Evolutionary conservation across 2,797 vertebrate genomes (phyloP), one percentile per base, ranked within the genome.

Genomic region (Psittacula derbiana): DNA sequence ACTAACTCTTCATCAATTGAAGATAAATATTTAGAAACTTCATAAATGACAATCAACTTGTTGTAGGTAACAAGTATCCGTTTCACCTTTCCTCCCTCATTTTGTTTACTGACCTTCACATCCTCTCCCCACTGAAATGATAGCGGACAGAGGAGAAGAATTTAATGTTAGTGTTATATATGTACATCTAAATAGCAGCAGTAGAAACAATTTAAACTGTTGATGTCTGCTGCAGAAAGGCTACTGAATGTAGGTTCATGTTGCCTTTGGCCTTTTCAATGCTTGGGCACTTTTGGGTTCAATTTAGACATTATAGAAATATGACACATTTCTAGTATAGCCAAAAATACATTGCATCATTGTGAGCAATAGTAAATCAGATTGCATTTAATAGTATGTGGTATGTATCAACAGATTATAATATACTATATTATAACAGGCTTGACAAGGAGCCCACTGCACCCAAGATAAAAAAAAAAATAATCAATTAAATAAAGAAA

Each of bases 1-100:
- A 92, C 94, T 93, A 95, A 95, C 93, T 96, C 95, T 96, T 96
- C 95, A 96, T 91, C 87, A 96, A 96, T 73, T 96, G 96, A 97
- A 97, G 96, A 97, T 86, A 95, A 94, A 80, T 96, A 95, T 86
- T 94, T 75, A 7, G 84, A 95, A 95, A 80, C 86, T 97, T 95
- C 64, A 67, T 80, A 84, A 96, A 86, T 52, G 66, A 41, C 64
- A 46, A 60, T 49, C 90, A 86, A 82, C 90, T 95, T 93, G 95
- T 94, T 93, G 87, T 67, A 90, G 80, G 74, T 86, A 95, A 96
- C 88, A 97, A 95, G 95, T 76, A 73, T 85, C 52, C 70, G 66
- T 81, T 88, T 86, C 76, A 70, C 73, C 62, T 86, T 86, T 73
- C 62, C 80, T 81, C 76, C 60, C 65, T 8, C 1, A n/a, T 84